These are phyloP conservation scores for Heptranchias perlo DNA, from an alignment of 2,113 vertebrate species.

Conservation along the genomic window DNA sequence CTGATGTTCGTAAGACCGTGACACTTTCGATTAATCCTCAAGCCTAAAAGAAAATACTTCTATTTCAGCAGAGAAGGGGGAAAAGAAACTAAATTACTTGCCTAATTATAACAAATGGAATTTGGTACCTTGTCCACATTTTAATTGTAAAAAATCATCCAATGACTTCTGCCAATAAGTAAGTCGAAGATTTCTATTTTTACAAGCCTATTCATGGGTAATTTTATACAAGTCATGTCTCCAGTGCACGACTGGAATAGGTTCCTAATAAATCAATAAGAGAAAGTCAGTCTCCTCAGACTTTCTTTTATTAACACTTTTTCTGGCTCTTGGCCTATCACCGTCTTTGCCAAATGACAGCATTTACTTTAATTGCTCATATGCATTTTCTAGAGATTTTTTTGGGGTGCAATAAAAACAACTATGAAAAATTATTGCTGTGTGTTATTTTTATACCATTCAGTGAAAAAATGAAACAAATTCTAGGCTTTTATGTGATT, in stretches of 20 bases:
- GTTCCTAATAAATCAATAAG: background rate
- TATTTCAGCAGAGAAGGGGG: background rate
- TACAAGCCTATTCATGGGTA: background rate
- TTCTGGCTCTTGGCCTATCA: background rate
- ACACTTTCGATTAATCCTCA: background rate
- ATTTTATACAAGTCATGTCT: background rate
- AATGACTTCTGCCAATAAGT: background rate
- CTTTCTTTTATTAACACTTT: background rate
- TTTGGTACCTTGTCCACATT: background rate
- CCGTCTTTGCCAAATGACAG: background rate
- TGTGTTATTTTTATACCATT: background rate
- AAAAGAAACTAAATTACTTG: background rate
- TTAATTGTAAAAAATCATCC: background rate
- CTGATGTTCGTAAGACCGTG: background rate
- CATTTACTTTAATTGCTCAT: background rate
- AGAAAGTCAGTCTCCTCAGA: background rate
- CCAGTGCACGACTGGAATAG: background rate
- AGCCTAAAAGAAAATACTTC: background rate
- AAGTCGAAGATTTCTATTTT: background rate
- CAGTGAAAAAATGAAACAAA: background rate
- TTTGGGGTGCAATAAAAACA: background rate
- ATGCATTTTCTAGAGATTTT: background rate
- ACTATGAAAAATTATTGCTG: background rate
- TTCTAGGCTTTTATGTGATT: background rate
- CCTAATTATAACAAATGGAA: constrained; percentile 2